Percentiles rank a stretch among this genome's conserved stretches.
Conservation (phyloP, 1,140 invertebrate species). For the Sarcophaga peregrina region DNA sequence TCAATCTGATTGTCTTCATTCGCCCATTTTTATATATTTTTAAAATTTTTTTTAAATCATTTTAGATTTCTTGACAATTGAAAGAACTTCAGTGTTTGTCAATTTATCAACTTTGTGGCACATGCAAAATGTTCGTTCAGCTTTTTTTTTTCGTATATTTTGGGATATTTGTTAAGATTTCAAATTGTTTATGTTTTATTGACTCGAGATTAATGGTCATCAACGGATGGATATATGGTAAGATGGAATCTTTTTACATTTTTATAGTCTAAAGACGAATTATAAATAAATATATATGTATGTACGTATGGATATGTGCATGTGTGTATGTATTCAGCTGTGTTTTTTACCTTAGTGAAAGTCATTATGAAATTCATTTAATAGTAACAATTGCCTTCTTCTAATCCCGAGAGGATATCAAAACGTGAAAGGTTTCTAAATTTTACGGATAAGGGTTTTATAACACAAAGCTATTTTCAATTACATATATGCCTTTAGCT, state of each 20-base stretch:
- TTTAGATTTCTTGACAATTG: neutral
- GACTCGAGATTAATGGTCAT: neutral
- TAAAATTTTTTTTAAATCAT: constrained; percentile 6
- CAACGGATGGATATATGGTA: neutral
- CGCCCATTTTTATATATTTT: neutral
- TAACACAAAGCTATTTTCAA: too few species aligned
- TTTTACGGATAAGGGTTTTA: too few species aligned
- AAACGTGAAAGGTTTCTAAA: too few species aligned
- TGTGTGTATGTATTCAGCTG: too few species aligned
- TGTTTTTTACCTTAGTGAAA: too few species aligned
- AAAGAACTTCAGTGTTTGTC: constrained; percentile 22
- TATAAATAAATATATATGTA: neutral
- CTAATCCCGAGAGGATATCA: too few species aligned
- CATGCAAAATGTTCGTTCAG: constrained; percentile 21
- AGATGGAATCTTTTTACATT: neutral
- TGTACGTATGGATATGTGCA: too few species aligned
- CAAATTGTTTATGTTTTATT: neutral
- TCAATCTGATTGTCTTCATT: neutral
- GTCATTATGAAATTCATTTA: too few species aligned
- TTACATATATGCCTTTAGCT: too few species aligned
- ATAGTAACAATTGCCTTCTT: too few species aligned
- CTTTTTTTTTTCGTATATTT: too few species aligned
- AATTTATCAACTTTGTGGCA: constrained; percentile 37
- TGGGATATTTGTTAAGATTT: neutral
- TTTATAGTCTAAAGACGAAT: neutral